Conservation (phyloP, 2,797 vertebrate genomes). For the Diglossa cyanea region DNA sequence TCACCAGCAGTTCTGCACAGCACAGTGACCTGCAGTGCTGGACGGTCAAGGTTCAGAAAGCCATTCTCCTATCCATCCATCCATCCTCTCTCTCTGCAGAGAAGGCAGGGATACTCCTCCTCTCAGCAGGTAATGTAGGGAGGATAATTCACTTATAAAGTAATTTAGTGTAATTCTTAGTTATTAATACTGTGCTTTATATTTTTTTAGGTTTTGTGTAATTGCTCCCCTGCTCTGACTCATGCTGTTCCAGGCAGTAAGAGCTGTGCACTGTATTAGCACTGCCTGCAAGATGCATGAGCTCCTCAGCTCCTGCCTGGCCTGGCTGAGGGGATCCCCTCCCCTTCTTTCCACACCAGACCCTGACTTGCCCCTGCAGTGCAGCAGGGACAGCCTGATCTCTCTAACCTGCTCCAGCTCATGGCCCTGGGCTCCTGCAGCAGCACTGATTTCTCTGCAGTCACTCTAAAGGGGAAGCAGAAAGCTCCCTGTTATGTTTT, state of each 20-base stretch:
- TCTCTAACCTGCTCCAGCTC: background rate
- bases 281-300: background rate
- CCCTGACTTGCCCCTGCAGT: accelerated
- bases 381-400: background rate
- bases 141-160: background rate
- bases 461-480: background rate
- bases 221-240: constrained; percentile 10
- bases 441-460: background rate
- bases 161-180: background rate
- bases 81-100: background rate
- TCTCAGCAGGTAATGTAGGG: background rate
- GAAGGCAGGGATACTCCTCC: background rate
- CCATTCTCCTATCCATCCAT: background rate
- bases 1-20: background rate
- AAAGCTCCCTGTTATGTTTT: background rate
- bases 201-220: background rate
- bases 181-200: background rate
- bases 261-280: background rate
- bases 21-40: background rate
- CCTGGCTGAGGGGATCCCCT: background rate
- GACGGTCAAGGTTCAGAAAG: background rate
- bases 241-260: background rate
- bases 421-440: accelerated
- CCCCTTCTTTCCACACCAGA: background rate
- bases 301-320: background rate